These are phyloP conservation scores for Augiades crinisus DNA, from an alignment of 2,888 invertebrate genomes.

Conservation along the genomic window DNA sequence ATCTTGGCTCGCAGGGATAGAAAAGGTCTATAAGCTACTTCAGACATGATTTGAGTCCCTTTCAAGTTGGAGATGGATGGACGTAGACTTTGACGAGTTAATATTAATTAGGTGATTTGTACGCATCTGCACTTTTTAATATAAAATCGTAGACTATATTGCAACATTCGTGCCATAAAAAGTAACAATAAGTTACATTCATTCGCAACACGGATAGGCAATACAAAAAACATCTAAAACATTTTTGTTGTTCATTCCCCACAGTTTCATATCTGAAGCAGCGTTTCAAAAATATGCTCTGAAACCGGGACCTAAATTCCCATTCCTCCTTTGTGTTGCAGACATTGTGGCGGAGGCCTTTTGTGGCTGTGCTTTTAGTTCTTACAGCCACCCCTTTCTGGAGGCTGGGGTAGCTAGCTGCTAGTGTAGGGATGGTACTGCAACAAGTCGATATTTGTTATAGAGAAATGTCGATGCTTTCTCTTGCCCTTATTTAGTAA, in stretches of 20 bases:
- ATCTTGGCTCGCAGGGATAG: too few relatives aligned
- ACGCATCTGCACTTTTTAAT: too few relatives aligned
- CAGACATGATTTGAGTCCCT: too few relatives aligned
- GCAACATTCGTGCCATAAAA: neutral
- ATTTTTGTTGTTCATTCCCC: conserved; percentile 9
- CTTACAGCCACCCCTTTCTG: conserved; percentile 53
- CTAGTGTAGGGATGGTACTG: conserved; percentile 36
- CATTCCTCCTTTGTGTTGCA: conserved; percentile 42
- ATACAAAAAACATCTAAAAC: neutral
- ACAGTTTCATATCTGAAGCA: conserved; percentile 30
- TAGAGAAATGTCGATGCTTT: neutral
- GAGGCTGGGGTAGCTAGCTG: conserved; percentile 21
- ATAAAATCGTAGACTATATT: neutral
- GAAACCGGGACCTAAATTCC: conserved; percentile 43
- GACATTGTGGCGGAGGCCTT: conserved; percentile 62
- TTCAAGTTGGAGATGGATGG: too few relatives aligned
- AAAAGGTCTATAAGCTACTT: too few relatives aligned
- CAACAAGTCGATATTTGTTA: neutral
- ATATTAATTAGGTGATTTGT: too few relatives aligned
- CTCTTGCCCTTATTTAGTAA: too few relatives aligned
- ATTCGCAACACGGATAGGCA: neutral
- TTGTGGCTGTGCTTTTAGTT: conserved; percentile 76
- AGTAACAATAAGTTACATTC: neutral
- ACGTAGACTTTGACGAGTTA: too few relatives aligned
- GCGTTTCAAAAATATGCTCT: conserved; percentile 39